phyloP scores from a whole-genome alignment of 2,888 invertebrate species.

The Ectemnius cavifrons region DNA sequence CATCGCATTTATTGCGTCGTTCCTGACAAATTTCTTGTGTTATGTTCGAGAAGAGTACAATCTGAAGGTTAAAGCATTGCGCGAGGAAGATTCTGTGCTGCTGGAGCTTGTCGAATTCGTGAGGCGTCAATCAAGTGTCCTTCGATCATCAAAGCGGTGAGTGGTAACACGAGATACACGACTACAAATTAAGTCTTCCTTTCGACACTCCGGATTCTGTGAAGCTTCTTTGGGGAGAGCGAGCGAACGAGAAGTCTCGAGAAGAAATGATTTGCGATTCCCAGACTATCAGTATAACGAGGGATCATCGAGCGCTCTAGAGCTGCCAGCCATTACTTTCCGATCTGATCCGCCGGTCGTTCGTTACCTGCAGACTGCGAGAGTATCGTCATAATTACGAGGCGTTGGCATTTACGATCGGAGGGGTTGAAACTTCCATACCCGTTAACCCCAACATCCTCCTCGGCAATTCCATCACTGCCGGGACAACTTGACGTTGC shows the following conservation, averaged over 20 bases:
- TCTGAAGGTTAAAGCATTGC: too few relatives aligned
- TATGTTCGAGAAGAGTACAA: too few relatives aligned
- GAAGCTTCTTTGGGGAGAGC: too few relatives aligned
- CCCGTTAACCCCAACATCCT: slow-evolving; percentile 43
- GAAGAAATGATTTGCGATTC: slow-evolving; percentile 53
- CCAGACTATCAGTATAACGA: slow-evolving; percentile 45
- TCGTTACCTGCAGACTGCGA: slow-evolving; percentile 56
- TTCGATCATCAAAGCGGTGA: background rate
- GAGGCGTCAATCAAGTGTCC: too few relatives aligned
- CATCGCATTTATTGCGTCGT: too few relatives aligned
- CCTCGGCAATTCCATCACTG: slow-evolving; percentile 16
- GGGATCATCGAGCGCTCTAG: slow-evolving; percentile 18
- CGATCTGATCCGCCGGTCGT: slow-evolving; percentile 30
- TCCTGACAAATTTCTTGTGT: too few relatives aligned
- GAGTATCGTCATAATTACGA: slow-evolving; percentile 75
- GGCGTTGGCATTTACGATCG: slow-evolving; percentile 75
- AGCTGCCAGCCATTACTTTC: slow-evolving; percentile 30
- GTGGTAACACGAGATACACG: background rate
- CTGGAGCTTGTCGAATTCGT: too few relatives aligned
- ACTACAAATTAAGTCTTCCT: background rate
- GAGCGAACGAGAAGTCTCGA: slow-evolving; percentile 5
- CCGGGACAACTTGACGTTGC: slow-evolving; percentile 12
- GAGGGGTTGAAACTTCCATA: slow-evolving; percentile 39
- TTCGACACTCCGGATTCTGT: too few relatives aligned
- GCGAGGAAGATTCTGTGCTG: too few relatives aligned